A percentile compares a stretch with the other conserved stretches of the same genome.
phyloP scores from a whole-genome alignment of 2,797 vertebrate species.

The Octomys mimax region DNA sequence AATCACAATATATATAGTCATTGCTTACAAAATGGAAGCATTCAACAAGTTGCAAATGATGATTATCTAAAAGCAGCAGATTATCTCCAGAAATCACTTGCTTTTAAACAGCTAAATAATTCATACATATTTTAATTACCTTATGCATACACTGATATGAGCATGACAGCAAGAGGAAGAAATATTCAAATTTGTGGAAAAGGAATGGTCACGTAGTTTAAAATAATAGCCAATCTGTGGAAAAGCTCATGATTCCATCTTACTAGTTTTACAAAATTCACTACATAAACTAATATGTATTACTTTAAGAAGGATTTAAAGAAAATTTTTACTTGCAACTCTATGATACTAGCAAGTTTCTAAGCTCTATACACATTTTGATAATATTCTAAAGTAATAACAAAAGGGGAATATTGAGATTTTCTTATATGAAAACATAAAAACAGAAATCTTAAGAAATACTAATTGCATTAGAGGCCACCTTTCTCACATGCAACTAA shows the following conservation, averaged over 20 bases:
- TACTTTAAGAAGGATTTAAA: slow-evolving; percentile 39
- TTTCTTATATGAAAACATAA: slow-evolving; percentile 41
- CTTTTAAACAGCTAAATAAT: background rate
- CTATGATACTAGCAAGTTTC: background rate
- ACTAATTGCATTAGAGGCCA: background rate
- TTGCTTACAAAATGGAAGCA: slow-evolving; percentile 15
- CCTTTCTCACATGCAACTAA: background rate
- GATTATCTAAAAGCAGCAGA: background rate
- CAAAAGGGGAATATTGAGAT: slow-evolving; percentile 14
- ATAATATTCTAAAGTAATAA: slow-evolving; percentile 47
- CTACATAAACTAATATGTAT: slow-evolving; percentile 10
- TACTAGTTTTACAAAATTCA: background rate
- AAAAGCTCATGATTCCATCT: background rate
- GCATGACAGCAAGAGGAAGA: background rate
- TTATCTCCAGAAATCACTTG: slow-evolving; percentile 42
- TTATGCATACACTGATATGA: background rate
- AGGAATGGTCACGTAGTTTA: background rate
- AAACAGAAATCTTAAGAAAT: background rate
- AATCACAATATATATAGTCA: background rate
- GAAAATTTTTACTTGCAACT: background rate
- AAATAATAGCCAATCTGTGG: background rate
- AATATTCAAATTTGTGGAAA: background rate
- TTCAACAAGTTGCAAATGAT: background rate
- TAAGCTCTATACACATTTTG: slow-evolving; percentile 1
- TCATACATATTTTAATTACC: background rate